phyloP scores from a whole-genome alignment of 1,140 invertebrate genomes.

The Cydia fagiglandana region DNA sequence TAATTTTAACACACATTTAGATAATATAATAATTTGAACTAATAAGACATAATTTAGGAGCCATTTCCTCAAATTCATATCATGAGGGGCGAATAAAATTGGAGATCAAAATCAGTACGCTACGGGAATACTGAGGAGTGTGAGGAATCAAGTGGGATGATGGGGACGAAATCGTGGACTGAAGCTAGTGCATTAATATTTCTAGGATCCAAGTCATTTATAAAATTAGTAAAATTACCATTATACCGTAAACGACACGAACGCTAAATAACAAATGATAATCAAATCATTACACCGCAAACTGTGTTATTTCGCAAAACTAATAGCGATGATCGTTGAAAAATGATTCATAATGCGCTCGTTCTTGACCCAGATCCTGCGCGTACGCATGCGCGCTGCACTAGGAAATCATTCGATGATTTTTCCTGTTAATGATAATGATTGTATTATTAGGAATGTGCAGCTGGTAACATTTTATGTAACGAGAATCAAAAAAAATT shows the following conservation, averaged over 20 bases:
- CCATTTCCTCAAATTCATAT: no score
- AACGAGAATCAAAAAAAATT: neutral
- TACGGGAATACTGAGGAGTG: no score
- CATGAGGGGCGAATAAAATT: no score
- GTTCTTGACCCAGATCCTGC: constrained; percentile 38
- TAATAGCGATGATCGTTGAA: constrained; percentile 39
- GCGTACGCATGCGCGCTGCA: constrained; percentile 24
- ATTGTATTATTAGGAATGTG: neutral
- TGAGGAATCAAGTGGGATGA: no score
- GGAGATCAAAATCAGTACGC: no score
- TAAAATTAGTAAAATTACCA: constrained; percentile 20
- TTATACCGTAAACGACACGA: constrained; percentile 1
- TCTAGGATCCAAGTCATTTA: neutral
- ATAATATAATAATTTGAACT: no score
- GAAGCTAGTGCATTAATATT: neutral
- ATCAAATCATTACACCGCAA: constrained; percentile 28
- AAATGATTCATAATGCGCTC: constrained; percentile 41
- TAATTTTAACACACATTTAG: no score
- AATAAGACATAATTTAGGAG: no score
- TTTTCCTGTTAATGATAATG: constrained; percentile 24
- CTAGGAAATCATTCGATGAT: constrained; percentile 33
- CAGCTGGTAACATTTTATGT: neutral
- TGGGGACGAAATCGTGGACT: no score
- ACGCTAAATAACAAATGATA: constrained; percentile 24
- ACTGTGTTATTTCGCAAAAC: constrained; percentile 36